These are phyloP conservation scores for Ficedula albicollis DNA, from an alignment of 2,797 vertebrate genomes.

Conservation along the genomic window DNA sequence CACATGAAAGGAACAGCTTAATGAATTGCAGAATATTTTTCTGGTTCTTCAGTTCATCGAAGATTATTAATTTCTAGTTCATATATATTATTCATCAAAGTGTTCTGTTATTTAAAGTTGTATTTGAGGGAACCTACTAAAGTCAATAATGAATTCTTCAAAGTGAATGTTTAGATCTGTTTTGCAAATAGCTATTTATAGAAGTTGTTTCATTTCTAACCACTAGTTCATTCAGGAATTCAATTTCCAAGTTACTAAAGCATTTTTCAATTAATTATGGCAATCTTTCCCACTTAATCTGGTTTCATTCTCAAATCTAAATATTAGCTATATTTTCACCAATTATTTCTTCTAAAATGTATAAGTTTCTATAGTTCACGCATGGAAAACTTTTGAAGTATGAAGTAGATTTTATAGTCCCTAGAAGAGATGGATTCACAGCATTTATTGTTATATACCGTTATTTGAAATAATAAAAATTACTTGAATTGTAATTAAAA, in stretches of 20 bases:
- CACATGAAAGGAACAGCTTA: not conserved
- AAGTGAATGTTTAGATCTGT: not conserved
- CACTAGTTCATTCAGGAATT: not conserved
- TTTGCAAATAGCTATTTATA: conserved; percentile 2
- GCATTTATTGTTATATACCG: not conserved
- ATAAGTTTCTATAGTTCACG: not conserved
- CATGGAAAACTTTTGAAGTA: not conserved
- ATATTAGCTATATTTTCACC: not conserved
- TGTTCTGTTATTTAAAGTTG: conserved; percentile 55
- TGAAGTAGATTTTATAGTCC: not conserved
- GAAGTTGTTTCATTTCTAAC: not conserved
- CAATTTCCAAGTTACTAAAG: not conserved
- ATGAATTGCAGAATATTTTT: conserved; percentile 33
- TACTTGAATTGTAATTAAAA: not conserved
- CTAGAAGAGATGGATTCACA: not conserved
- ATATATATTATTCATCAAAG: conserved; percentile 70
- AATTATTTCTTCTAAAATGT: not conserved
- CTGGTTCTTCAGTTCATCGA: not conserved
- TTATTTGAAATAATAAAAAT: not conserved
- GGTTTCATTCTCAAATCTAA: not conserved
- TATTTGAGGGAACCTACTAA: conserved; percentile 21
- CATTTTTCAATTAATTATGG: not conserved
- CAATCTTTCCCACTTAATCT: not conserved
- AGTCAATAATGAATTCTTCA: conserved; percentile 32
- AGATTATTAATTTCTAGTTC: conserved; percentile 62